Evolutionary conservation across 2,888 invertebrate species (phyloP), one percentile per base, ranked within the genome.

Genomic region (Leucozona laternaria): DNA sequence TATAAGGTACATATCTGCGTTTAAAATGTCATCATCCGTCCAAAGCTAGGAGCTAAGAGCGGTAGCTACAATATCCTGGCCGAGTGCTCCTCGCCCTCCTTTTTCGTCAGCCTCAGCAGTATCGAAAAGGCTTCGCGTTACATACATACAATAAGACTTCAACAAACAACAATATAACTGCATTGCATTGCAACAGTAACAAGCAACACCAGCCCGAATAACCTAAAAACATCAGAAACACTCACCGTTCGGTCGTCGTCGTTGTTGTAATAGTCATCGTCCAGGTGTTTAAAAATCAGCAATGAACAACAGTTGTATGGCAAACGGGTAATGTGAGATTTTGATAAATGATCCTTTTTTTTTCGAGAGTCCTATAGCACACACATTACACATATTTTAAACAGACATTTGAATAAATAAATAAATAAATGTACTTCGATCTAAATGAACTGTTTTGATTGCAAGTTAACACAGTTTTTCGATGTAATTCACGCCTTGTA

Each of bases 261-360:
- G 4, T 78, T 11, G 34, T 40, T 71, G 85, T 86, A 79, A 79
- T 82, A 75, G 86, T 82, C 78, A 86, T 79, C 86, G 82, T 71
- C 86, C 86, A 86, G 86, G 86, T 86, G 86, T 86, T 86, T 79
- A 75, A 79, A 60, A 68, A 68, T 68, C 68, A 68, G 64, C 78
- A 60, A 50, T 70, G 45, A 82, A 73, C 82, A 82, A 78, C 55
- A 53, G 2, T 25, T n/a, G n/a, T n/a, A n/a, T n/a, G n/a, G 15
- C 64, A 66, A 86, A 86, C 86, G 82, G 71, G 86, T 82, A 86
- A 86, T 86, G 78, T 76, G 82, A 86, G 86, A 86, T 86, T 86
- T 86, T 86, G 86, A 86, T 82, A 82, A 86, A 86, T 86, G 82
- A 86, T 86, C 86, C 82, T 86, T 86, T 84, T 85, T 64, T 40